Base-by-base conservation (phyloP, 1,140 invertebrate species). In the Bursaphelenchus mucronatus region DNA sequence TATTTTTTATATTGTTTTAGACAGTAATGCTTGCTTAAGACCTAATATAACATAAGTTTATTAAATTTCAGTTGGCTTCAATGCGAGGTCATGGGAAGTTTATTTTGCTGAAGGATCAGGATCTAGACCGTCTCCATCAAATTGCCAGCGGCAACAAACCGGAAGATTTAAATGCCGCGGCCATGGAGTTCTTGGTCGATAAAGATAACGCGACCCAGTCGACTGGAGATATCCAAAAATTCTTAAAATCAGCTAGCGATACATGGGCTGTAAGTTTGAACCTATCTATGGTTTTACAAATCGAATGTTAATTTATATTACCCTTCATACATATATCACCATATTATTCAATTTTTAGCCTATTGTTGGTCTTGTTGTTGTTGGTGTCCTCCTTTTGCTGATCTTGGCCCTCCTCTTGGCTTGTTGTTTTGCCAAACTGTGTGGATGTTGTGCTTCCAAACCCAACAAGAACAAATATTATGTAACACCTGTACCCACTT, bases 371-470 rank as follows among this genome's bases (percentile, higher is more conserved):
- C 21, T 67, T 41, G 68, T 53, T 39, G 19, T 58, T 43, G 66
- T 64, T 11, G 13, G 67, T 45, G 66, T 61, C 15, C 44, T 67
- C 13, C 54, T 61, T 43, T 57, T 67, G 40, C 52, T 67, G 15
- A 19, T 69, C 50, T 41, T 67, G 19, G 46, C 51, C 19, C 21
- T 52, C 56, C 40, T 64, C 41, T 43, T 67, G 10, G 45, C 41
- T 39, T n/a, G 67, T 17, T 69, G 67, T 15, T 39, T 69, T 7
- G 66, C 51, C 11, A 67, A 68, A 39, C 68, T 66, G 19, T 67
- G 67, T 52, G 30, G 30, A 39, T 52, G 64, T 49, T 67, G 66
- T 54, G 64, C 63, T 19, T 44, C 44, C 4, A 13, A 21, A 15
- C 43, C 15, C 7, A 54, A 67, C 40, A 30, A 41, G 44, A 51